Conservation (phyloP, 1,140 invertebrate genomes). For the Ectropis grisescens region DNA sequence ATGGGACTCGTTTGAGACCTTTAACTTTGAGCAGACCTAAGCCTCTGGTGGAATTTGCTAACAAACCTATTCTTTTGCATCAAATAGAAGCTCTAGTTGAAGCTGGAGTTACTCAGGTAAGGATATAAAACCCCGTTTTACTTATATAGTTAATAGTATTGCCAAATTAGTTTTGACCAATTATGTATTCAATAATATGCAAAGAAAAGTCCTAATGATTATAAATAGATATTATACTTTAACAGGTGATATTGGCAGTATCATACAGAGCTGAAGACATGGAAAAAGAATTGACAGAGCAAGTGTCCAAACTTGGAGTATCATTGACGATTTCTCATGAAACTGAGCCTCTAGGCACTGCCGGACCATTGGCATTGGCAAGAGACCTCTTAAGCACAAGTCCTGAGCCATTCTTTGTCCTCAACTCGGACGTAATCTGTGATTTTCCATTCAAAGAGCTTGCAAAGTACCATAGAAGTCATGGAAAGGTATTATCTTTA, state of each 20-base stretch:
- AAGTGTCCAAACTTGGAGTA: conserved; percentile 88
- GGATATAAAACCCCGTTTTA: conserved; percentile 23
- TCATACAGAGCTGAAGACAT: conserved; percentile 98
- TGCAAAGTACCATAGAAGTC: conserved; percentile 91
- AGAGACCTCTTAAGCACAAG: conserved; percentile 78
- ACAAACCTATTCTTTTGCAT: conserved; percentile 98
- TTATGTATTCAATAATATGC: no score
- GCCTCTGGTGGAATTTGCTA: conserved; percentile 98
- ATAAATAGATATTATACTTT: conserved; percentile 6
- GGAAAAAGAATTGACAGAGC: conserved; percentile 91
- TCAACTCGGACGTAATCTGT: conserved; percentile 99
- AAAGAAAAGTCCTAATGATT: background rate
- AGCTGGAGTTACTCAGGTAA: conserved; percentile 89
- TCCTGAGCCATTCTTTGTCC: conserved; percentile 95
- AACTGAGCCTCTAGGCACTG: conserved; percentile 97
- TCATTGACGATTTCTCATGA: conserved; percentile 96
- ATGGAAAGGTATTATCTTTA: conserved; percentile 78
- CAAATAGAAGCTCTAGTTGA: conserved; percentile 92
- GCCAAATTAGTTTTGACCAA: background rate
- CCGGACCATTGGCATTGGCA: conserved; percentile 97
- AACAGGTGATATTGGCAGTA: conserved; percentile 93
- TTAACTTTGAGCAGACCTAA: conserved; percentile 97
- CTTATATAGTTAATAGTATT: background rate
- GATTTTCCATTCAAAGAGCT: conserved; percentile 99
- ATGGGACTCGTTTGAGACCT: conserved; percentile 96